Evolutionary conservation across 2,113 vertebrate species (phyloP), one percentile per base, ranked within the genome.

Genomic region (Parotia lawesii): DNA sequence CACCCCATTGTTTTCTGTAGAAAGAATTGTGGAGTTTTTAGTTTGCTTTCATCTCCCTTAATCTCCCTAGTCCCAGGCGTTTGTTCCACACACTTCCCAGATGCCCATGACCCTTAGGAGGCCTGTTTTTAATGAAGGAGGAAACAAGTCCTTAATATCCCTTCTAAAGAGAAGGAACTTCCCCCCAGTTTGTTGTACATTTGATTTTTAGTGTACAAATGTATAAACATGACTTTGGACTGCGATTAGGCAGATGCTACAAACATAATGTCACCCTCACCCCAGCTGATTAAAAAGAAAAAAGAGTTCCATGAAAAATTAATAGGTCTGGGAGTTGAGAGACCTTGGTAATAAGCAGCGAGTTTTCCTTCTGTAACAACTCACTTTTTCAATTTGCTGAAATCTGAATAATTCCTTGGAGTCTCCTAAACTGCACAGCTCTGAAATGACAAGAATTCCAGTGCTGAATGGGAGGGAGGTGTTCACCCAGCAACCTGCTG

Each of bases 271-370:
- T 81, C 90, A 90, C 40, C 23, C 50, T 78, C 65, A 74, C 5
- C 74, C 37, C 48, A 92, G 53, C 22, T 2, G 15, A 71, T 67
- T 61, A 58, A 64, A 82, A 87, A 76, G 15, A 19, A 54, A 44
- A 54, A 56, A 35, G n/a, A 48, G 18, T 31, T 61, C 56, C 25
- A 85, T 75, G 66, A 94, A 86, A 90, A 88, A 85, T 92, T 81
- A 90, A 92, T 88, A 89, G 91, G 45, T 45, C 53, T 94, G 70
- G 62, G 91, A 92, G 50, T 48, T 69, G n/a, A 81, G 91, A 92
- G 84, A 72, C 86, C n/a, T 71, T 2, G 1, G 31, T 54, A 82
- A 89, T 78, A 89, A 86, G 37, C 48, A 88, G 24, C 10, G 48
- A 87, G 35, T 69, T 81, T 53, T 27, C 25, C 38, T 69, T 78